These are phyloP conservation scores for Leptopilina boulardi DNA, from an alignment of 1,140 invertebrate species.

Conservation along the genomic window DNA sequence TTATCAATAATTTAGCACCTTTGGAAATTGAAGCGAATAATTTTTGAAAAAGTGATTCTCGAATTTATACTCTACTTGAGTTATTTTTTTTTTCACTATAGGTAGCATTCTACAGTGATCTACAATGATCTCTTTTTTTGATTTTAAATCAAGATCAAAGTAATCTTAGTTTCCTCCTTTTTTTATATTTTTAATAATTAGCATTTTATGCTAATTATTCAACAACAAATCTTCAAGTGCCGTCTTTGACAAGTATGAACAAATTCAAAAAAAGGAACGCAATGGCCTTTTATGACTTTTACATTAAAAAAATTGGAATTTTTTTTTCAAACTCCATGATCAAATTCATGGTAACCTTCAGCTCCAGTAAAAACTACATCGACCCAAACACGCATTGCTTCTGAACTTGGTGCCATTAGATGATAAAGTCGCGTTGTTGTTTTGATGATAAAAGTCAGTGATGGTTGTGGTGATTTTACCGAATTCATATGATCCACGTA, in stretches of 20 bases:
- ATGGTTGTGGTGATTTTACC: slow-evolving; percentile 93
- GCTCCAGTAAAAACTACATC: slow-evolving; percentile 95
- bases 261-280: slow-evolving; percentile 14
- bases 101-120: background rate
- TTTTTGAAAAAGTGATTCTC: background rate
- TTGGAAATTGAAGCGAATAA: background rate
- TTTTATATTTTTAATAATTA: background rate
- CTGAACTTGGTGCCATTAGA: slow-evolving; percentile 93
- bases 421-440: slow-evolving; percentile 92
- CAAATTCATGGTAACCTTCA: slow-evolving; percentile 88
- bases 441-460: slow-evolving; percentile 97
- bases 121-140: too few species aligned
- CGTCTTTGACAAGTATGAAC: background rate
- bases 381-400: slow-evolving; percentile 97
- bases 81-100: background rate
- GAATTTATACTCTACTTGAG: slow-evolving; percentile 30
- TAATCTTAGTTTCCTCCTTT: background rate
- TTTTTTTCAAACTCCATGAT: slow-evolving; percentile 72
- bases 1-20: slow-evolving; percentile 21
- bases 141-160: background rate
- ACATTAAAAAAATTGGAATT: background rate
- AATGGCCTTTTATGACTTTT: background rate
- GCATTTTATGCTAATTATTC: slow-evolving; percentile 1
- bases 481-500: slow-evolving; percentile 96
- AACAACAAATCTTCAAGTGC: background rate